Conservation (phyloP, 2,888 invertebrate species). For the Physocephala rufipes region DNA sequence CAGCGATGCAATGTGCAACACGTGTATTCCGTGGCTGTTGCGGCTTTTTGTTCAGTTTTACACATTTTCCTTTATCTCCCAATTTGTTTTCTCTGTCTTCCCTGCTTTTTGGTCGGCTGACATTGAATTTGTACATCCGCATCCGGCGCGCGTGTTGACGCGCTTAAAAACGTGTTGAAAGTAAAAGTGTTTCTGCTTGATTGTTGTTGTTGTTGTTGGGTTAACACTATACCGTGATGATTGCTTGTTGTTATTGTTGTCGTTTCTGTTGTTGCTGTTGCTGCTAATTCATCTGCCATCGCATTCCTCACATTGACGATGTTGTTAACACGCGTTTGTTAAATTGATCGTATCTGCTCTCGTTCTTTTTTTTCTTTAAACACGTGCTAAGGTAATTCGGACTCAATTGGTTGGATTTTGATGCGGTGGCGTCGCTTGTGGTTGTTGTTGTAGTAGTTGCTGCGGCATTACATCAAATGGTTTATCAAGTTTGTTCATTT, state of each 20-base stretch:
- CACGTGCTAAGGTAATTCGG: background rate
- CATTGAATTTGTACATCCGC: constrained; percentile 22
- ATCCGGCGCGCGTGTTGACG: constrained; percentile 16
- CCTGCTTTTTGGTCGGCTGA: background rate
- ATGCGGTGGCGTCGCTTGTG: background rate
- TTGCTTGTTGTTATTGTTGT: background rate
- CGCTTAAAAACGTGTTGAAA: constrained; percentile 10
- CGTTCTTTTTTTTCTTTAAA: background rate
- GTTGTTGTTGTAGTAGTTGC: background rate
- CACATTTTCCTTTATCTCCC: background rate
- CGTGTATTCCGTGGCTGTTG: background rate
- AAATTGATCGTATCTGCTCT: background rate
- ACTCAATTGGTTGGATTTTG: background rate
- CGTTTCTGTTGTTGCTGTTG: constrained; percentile 1
- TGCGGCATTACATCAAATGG: no score
- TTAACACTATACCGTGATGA: no score
- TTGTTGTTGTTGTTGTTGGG: constrained; percentile 5
- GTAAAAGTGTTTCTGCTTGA: constrained; percentile 16
- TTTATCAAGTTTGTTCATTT: no score
- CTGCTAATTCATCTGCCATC: constrained; percentile 3
- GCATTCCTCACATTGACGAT: constrained; percentile 4
- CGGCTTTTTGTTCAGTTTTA: constrained; percentile 6
- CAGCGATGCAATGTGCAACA: constrained; percentile 13
- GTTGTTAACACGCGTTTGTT: background rate
- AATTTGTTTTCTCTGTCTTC: background rate